Evolutionary conservation across 2,888 invertebrate species (phyloP), one percentile per base, ranked within the genome.

Genomic region (Drosophila macrothrix): DNA sequence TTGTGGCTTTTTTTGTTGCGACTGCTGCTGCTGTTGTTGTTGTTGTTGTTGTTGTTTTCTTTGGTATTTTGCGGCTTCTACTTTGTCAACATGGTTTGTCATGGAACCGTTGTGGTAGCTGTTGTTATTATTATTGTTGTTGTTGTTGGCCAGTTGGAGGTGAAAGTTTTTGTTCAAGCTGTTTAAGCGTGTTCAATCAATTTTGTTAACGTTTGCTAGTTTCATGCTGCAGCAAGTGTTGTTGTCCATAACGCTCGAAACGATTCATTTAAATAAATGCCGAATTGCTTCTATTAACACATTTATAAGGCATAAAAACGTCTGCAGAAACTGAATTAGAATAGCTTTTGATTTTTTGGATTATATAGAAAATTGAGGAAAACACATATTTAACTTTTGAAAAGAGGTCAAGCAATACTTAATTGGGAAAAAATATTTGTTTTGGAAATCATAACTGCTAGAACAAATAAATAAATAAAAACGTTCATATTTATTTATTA

Each of bases 141-240:
- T 67, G 67, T 16, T 73, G 66, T 70, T 76, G 78, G 67, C 73
- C 67, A 53, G 73, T 75, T 76, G 76, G 80, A 74, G 91, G 91
- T 90, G 91, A 91, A 91, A 91, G 91, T 91, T 91, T 91, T 81
- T 80, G 75, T 77, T 66, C 70, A 63, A 62, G 72, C 72, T 70
- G 71, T 72, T 73, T 43, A 75, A 83, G 73, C 72, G 80, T 80
- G 80, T 83, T 89, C 81, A 73, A 80, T 78, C 77, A 67, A 77
- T 77, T 81, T 80, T 41, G 67, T 63, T 67, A 62, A 56, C 76
- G 77, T 56, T 66, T 66, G 65, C 62, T 73, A 53, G 50, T 46
- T 66, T 37, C 43, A 29, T 61, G n/a, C 35, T 35, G 41, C 43
- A 46, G 25, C 56, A 58, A 37, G 29, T 68, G 25, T 33, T 41